Evolutionary conservation across 1,140 invertebrate species (phyloP).

Genomic region (Panonychus citri): DNA sequence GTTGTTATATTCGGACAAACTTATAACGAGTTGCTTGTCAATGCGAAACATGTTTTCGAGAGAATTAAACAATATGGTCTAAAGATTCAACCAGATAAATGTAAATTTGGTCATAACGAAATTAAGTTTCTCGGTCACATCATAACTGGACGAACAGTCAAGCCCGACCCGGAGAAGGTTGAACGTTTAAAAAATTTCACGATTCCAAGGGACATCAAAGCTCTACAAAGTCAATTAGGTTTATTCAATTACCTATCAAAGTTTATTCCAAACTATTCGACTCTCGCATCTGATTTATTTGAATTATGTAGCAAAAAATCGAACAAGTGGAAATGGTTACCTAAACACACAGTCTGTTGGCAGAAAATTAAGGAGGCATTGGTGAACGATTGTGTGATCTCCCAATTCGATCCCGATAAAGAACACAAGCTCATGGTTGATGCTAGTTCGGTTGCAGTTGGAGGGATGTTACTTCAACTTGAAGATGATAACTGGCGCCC

Average conservation of each 20-base stretch:
- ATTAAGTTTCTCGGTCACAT: slow-evolving; percentile 11
- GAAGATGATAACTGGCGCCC: no score
- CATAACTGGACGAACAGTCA: slow-evolving; percentile 6
- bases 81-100: slow-evolving; percentile 11
- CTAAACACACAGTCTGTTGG: no score
- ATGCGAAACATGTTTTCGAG: slow-evolving; percentile 15
- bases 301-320: no score
- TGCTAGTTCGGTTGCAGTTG: no score
- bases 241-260: slow-evolving; percentile 14
- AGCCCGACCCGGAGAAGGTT: slow-evolving; percentile 11
- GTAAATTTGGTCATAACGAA: slow-evolving; percentile 5
- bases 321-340: no score
- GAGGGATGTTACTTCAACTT: no score
- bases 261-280: slow-evolving; percentile 17
- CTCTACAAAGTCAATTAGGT: slow-evolving; percentile 25
- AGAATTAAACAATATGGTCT: slow-evolving; percentile 8
- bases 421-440: no score
- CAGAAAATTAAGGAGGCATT: no score
- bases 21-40: slow-evolving; percentile 12
- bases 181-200: slow-evolving; percentile 4
- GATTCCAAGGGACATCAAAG: slow-evolving; percentile 13
- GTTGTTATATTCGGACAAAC: slow-evolving; percentile 13
- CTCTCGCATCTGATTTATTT: no score
- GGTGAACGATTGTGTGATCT: no score
- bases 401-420: no score